phyloP scores from a whole-genome alignment of 2,797 vertebrate species.

The Carcharodon carcharias region DNA sequence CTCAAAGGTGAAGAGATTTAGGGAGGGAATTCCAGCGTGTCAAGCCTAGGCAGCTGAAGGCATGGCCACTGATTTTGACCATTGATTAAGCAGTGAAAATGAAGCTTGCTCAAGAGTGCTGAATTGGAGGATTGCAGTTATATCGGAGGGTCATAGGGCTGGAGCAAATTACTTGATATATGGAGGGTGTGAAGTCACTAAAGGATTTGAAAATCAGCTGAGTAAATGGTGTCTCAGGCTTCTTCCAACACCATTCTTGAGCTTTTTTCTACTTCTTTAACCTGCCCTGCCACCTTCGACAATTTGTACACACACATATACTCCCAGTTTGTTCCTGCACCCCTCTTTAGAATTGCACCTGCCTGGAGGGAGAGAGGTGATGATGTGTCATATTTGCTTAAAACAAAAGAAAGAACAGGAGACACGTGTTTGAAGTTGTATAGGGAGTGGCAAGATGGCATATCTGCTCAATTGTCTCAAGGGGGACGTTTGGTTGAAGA shows the following conservation, averaged over 20 bases:
- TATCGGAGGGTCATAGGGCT: background rate
- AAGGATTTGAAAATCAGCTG: background rate
- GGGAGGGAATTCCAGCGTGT: background rate
- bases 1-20: too few relatives aligned
- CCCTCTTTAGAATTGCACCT: too few relatives aligned
- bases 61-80: background rate
- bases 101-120: background rate
- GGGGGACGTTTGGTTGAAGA: background rate
- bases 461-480: background rate
- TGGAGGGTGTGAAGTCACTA: background rate
- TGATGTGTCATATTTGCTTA: too few relatives aligned
- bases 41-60: background rate
- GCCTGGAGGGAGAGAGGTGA: too few relatives aligned
- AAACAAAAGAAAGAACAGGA: too few relatives aligned
- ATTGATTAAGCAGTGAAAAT: background rate
- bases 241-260: background rate
- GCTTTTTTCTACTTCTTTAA: too few relatives aligned
- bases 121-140: background rate
- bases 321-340: too few relatives aligned
- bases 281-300: too few relatives aligned
- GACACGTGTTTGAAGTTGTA: too few relatives aligned
- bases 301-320: too few relatives aligned
- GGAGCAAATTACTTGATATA: background rate
- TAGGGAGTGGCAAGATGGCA: too few relatives aligned
- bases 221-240: background rate